Evolutionary conservation across 1,140 invertebrate genomes (phyloP).

Genomic region (Teleopsis dalmanni): DNA sequence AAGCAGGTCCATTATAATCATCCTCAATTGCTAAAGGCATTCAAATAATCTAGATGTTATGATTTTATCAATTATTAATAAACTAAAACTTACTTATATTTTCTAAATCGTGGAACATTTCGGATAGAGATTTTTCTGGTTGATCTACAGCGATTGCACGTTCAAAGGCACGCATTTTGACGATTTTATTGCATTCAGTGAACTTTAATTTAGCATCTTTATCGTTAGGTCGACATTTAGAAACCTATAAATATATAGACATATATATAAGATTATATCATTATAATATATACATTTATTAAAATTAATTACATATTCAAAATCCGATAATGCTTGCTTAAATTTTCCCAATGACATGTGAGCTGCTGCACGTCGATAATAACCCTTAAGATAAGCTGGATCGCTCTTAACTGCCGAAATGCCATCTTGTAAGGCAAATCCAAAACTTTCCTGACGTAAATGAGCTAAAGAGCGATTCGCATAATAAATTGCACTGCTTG

Average conservation of each 20-base stretch:
- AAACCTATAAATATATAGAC: constrained; percentile 54
- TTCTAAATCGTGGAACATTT: constrained; percentile 77
- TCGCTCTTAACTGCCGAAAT: constrained; percentile 85
- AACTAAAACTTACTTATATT: constrained; percentile 67
- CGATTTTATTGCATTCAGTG: constrained; percentile 92
- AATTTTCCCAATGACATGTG: constrained; percentile 98
- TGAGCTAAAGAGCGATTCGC: constrained; percentile 94
- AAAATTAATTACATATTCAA: constrained; percentile 75
- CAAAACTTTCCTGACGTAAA: constrained; percentile 86
- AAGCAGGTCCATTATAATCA: constrained; percentile 83
- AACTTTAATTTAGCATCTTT: constrained; percentile 91
- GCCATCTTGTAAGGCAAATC: constrained; percentile 87
- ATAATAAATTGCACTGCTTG: constrained; percentile 75
- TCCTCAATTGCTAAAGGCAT: constrained; percentile 76
- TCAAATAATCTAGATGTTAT: background rate
- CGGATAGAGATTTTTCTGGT: constrained; percentile 74
- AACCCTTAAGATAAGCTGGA: constrained; percentile 85
- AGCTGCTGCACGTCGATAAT: constrained; percentile 90
- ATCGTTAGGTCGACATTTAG: constrained; percentile 84
- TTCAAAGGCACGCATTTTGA: constrained; percentile 90
- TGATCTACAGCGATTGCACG: constrained; percentile 95
- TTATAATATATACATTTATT: constrained; percentile 7
- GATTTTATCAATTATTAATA: background rate
- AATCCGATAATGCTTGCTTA: constrained; percentile 92
- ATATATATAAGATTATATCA: background rate